Percentiles rank a stretch among this genome's conserved stretches.
phyloP scores from a whole-genome alignment of 2,113 vertebrate genomes.

The Ondatra zibethicus region DNA sequence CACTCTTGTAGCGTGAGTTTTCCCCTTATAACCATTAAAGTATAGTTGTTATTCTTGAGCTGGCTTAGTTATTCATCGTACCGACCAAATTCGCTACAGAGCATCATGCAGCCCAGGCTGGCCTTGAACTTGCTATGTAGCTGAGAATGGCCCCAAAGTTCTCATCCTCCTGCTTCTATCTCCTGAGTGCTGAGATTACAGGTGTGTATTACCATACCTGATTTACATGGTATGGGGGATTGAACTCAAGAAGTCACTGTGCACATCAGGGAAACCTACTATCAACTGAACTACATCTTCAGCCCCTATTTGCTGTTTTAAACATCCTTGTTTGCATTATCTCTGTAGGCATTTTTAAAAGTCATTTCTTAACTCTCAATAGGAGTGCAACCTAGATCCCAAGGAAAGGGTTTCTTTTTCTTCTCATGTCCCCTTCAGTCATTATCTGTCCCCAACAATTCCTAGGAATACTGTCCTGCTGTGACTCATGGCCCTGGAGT shows the following conservation, averaged over 20 bases:
- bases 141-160: not conserved
- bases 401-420: not conserved
- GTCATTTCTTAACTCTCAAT: not conserved
- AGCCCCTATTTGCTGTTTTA: not conserved
- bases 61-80: no score
- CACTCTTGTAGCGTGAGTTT: no score
- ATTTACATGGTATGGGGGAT: not conserved
- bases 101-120: not conserved
- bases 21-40: no score
- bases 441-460: not conserved
- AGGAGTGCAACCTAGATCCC: not conserved
- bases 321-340: not conserved
- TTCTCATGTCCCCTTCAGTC: not conserved
- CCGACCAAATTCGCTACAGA: no score
- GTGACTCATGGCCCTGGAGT: not conserved
- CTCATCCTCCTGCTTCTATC: not conserved
- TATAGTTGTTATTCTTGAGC: no score
- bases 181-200: not conserved
- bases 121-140: not conserved
- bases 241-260: not conserved
- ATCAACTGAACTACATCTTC: not conserved
- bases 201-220: not conserved
- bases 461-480: not conserved
- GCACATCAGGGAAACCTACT: not conserved
- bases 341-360: not conserved